These are phyloP conservation scores for Girardia tigrina DNA, from an alignment of 2,888 invertebrate species.

Conservation along the genomic window DNA sequence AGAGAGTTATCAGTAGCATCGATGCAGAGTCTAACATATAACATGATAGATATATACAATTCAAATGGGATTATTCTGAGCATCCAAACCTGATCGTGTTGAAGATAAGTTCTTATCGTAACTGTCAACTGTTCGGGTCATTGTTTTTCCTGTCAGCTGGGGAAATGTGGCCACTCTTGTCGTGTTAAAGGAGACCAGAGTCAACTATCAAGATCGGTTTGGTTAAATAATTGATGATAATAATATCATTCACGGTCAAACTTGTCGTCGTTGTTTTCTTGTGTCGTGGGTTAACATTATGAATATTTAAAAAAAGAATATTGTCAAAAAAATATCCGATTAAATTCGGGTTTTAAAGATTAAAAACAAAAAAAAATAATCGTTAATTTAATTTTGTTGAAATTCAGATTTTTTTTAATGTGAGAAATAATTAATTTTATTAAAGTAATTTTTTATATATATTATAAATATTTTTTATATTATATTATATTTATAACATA, in stretches of 20 bases:
- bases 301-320: background rate
- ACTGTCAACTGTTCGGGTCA: slow-evolving; percentile 23
- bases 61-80: slow-evolving; percentile 17
- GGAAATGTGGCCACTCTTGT: slow-evolving; percentile 7
- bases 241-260: slow-evolving; percentile 2
- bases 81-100: slow-evolving; percentile 20
- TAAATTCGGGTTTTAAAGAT: no score
- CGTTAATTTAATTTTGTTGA: no score
- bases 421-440: no score
- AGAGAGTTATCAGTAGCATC: background rate
- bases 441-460: no score
- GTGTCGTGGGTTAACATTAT: background rate
- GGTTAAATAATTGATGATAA: slow-evolving; percentile 15
- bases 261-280: background rate
- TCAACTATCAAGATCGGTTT: slow-evolving; percentile 11
- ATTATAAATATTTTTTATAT: no score
- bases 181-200: background rate
- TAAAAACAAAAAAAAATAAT: no score
- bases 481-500: no score
- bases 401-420: no score
- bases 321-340: no score
- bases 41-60: slow-evolving; percentile 17
- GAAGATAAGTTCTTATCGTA: slow-evolving; percentile 14
- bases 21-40: slow-evolving; percentile 18
- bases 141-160: slow-evolving; percentile 15